These are phyloP conservation scores for Pantherophis alleghaniensis DNA, from an alignment of 2,797 vertebrate species.

Conservation along the genomic window DNA sequence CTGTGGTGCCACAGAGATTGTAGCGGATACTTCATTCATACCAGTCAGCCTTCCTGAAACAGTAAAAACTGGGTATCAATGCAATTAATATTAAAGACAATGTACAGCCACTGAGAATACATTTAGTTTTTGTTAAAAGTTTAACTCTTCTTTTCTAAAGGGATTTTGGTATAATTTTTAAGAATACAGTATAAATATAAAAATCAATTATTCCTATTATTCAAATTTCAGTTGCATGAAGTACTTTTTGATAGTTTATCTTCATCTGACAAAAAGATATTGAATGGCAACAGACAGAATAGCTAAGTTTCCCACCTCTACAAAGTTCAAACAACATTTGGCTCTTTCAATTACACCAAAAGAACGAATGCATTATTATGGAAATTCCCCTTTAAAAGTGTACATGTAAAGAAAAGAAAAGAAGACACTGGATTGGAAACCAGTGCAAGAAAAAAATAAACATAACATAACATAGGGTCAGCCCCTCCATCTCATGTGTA, in stretches of 20 bases:
- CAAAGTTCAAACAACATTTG: neutral
- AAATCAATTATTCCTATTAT: neutral
- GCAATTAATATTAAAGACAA: neutral
- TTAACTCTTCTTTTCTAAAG: neutral
- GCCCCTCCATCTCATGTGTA: neutral
- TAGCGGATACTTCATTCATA: slow-evolving; percentile 90
- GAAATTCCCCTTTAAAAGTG: neutral
- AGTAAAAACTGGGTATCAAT: neutral
- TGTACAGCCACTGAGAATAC: neutral
- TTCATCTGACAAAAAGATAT: slow-evolving; percentile 13
- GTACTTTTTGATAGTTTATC: slow-evolving; percentile 12
- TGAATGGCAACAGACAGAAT: neutral
- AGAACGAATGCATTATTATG: neutral
- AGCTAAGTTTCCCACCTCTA: neutral
- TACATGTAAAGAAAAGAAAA: neutral
- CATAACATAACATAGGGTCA: neutral
- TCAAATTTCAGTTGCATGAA: neutral
- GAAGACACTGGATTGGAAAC: neutral
- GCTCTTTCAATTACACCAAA: neutral
- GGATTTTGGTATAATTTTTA: neutral
- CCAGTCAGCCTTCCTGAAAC: slow-evolving; percentile 86
- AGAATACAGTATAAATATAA: neutral
- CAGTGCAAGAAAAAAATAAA: neutral
- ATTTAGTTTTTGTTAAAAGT: neutral
- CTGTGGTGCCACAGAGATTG: slow-evolving; percentile 78